Conservation (phyloP, 2,113 vertebrate species). For the Erpornis zantholeuca region DNA sequence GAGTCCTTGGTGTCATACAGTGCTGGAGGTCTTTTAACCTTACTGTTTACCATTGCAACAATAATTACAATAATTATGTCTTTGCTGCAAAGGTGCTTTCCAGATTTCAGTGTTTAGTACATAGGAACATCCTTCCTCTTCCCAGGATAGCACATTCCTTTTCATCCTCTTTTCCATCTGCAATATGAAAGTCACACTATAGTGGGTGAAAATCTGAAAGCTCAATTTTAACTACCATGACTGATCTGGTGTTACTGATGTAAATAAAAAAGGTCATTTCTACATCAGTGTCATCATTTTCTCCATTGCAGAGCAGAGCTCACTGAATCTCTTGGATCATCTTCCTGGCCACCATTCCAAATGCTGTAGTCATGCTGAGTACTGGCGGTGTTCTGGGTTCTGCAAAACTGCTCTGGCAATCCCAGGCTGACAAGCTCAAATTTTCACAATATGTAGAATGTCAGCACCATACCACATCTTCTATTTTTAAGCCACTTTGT, state of each 20-base stretch:
- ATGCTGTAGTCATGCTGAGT: background rate
- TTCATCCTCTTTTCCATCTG: background rate
- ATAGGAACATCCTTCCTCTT: background rate
- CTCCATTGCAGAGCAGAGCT: background rate
- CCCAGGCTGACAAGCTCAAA: background rate
- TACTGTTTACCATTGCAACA: background rate
- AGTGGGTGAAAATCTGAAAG: background rate
- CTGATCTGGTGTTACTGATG: background rate
- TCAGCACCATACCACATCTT: slow-evolving; percentile 6
- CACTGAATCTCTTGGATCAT: background rate
- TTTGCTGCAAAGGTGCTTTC: background rate
- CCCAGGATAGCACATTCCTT: background rate
- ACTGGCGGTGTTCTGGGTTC: background rate
- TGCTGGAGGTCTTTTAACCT: background rate
- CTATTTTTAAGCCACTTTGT: slow-evolving; percentile 46
- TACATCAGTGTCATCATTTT: accelerated
- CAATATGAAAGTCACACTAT: background rate
- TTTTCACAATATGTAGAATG: slow-evolving; percentile 45
- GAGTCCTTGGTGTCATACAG: accelerated
- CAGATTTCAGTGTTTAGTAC: background rate
- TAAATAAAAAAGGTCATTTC: background rate
- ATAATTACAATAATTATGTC: background rate
- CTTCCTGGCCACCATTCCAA: background rate
- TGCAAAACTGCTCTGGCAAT: slow-evolving; percentile 32
- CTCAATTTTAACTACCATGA: background rate